phyloP scores from a whole-genome alignment of 1,140 invertebrate genomes.

The Megathymus violae region DNA sequence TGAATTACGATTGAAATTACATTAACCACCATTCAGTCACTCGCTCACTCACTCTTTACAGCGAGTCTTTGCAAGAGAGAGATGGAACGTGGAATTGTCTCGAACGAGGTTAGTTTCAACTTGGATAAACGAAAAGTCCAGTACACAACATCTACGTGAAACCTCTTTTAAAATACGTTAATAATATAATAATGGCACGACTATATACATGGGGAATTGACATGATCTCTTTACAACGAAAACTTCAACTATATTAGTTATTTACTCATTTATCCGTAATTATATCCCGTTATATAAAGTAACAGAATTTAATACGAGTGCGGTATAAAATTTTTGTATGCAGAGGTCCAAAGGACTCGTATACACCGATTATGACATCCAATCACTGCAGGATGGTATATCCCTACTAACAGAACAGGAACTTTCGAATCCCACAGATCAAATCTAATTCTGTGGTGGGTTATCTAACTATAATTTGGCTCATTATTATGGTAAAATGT shows the following conservation, averaged over 20 bases:
- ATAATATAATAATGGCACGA: constrained; percentile 75
- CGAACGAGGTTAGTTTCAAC: constrained; percentile 30
- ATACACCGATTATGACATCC: too few species aligned
- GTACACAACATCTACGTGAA: constrained; percentile 64
- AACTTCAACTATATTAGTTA: constrained; percentile 16
- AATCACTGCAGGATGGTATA: too few species aligned
- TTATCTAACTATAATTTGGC: too few species aligned
- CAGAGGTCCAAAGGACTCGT: too few species aligned
- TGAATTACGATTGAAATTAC: constrained; percentile 23
- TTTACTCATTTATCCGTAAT: constrained; percentile 9
- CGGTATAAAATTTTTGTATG: too few species aligned
- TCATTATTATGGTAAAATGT: too few species aligned
- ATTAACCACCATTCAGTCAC: too few species aligned
- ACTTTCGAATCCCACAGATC: too few species aligned
- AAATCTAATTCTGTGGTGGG: too few species aligned
- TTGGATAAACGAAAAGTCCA: constrained; percentile 47
- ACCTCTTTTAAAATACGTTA: constrained; percentile 53
- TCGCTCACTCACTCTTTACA: too few species aligned
- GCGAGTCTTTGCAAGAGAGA: neutral
- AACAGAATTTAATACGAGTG: constrained; percentile 3
- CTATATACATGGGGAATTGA: constrained; percentile 81
- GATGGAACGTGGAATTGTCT: neutral
- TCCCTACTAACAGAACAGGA: too few species aligned
- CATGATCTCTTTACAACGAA: constrained; percentile 53
- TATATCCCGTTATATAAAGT: constrained; percentile 3